A percentile compares a stretch with the other conserved stretches of the same genome.
phyloP scores from a whole-genome alignment of 1,140 invertebrate species.

The Nomia melanderi region DNA sequence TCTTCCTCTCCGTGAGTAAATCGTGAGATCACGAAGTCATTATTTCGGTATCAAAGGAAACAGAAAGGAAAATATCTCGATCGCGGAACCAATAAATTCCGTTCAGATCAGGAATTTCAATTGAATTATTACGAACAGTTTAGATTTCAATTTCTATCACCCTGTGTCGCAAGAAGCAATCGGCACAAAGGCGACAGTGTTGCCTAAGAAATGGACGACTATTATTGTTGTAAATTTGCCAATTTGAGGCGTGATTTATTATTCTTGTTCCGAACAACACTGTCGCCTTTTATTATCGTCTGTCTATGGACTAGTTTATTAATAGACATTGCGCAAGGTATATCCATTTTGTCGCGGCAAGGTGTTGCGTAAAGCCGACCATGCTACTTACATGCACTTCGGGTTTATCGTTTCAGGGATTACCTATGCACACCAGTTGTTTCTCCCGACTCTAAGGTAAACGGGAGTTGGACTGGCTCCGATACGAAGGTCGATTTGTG shows the following conservation, averaged over 20 bases:
- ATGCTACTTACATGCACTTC: slow-evolving; percentile 56
- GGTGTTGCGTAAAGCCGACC: slow-evolving; percentile 63
- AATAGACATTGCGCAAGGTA: slow-evolving; percentile 66
- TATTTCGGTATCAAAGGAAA: no score
- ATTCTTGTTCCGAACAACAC: slow-evolving; percentile 15
- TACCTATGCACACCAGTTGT: slow-evolving; percentile 14
- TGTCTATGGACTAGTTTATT: slow-evolving; percentile 61
- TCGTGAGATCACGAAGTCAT: no score
- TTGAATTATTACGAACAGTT: no score
- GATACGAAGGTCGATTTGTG: slow-evolving; percentile 8
- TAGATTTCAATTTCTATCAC: no score
- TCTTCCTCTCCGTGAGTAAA: no score
- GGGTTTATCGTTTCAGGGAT: slow-evolving; percentile 47
- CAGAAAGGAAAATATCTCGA: no score
- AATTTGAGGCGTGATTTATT: slow-evolving; percentile 21
- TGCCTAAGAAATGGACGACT: background rate
- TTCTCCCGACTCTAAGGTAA: slow-evolving; percentile 1
- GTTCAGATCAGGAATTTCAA: no score
- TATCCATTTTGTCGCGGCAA: slow-evolving; percentile 58
- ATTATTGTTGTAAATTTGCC: slow-evolving; percentile 32
- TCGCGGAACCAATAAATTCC: no score
- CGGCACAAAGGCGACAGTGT: no score
- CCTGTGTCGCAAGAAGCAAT: no score
- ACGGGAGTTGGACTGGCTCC: slow-evolving; percentile 17
- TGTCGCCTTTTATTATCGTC: slow-evolving; percentile 19